Evolutionary conservation across 2,113 vertebrate genomes (phyloP), one percentile per base, ranked within the genome.

Genomic region (Neodontobutis hainanensis): DNA sequence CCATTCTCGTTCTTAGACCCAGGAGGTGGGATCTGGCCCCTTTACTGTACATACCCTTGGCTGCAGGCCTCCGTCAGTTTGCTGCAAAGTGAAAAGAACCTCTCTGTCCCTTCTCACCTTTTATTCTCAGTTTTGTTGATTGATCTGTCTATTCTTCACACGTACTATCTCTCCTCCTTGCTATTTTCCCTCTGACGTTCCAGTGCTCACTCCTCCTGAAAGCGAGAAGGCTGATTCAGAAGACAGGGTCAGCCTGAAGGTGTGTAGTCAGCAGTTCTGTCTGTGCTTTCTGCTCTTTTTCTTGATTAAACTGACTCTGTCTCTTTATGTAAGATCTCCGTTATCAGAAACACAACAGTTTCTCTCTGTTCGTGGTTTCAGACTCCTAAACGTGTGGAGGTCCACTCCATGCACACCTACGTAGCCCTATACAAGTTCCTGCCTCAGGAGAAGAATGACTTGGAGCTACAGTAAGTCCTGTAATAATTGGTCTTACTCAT

Each of bases 371-470:
- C 55, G 12, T 43, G 10, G 40, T 35, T 35, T 47, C 73, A 75
- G 87, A 83, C 65, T 56, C 85, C 75, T 0, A 84, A 89, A 50
- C 84, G 92, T 44, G 92, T 94, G 15, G 95, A 94, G 5, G 81
- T 94, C 73, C 93, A 92, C 43, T 90, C 94, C 81, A 91, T 96
- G 87, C 95, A 96, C 87, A 95, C 95, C n/a, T 97, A 96, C 0
- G 95, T 95, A 1, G 95, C 94, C 0, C 93, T 97, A 75, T 97
- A 95, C 91, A 96, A 95, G 91, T 97, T 97, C 65, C 82, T 96
- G 82, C 95, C 95, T 64, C 95, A 96, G 74, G 95, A 97, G 86
- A 94, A 92, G 75, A 94, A 95, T 0, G 95, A 96, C 80, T 87
- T 97, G 84, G 94, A 94, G n/a, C 88, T 96, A 47, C 94, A 94